Base-by-base conservation (phyloP, 2,888 invertebrate genomes). In the Eupelmus urozonus region DNA sequence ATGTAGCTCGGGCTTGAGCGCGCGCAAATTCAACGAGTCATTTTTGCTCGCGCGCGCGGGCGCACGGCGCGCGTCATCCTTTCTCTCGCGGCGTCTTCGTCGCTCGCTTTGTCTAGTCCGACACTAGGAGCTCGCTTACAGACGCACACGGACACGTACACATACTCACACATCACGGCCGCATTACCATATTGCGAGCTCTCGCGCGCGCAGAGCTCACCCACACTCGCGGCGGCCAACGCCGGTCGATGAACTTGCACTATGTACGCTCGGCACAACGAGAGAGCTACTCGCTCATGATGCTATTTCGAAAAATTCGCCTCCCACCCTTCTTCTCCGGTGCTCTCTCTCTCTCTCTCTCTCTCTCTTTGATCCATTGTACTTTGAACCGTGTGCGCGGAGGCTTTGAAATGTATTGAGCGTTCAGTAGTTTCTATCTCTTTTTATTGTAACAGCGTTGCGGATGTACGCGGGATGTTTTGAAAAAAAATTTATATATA, bases 241-340 rank as follows among this genome's bases (percentile, higher is more conserved):
- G 40, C 3, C 72, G 78, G 78, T 73, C 78, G 63, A 78, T 73
- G 78, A 78, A 78, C 78, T 49, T 63, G 42, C 67, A 40, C 18
- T 16, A 20, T 16, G 53, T 16, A 55, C n/a, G 3, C n/a, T n/a
- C n/a, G n/a, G n/a, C n/a, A n/a, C n/a, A n/a, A n/a, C n/a, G n/a
- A n/a, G n/a, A n/a, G n/a, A 16, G 9, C 20, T n/a, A 20, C 40
- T 59, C 20, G 34, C 20, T 20, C 18, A 20, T 20, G 18, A 20
- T 49, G 16, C 29, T 60, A 45, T 76, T 69, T 45, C 11, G 45
- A 42, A 42, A 76, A 69, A 18, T 7, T 40, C 55, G 20, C 34
- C 29, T 23, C 23, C 53, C 5, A 13, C 13, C 2, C 11, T 25
- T 9, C 11, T 13, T 0, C 2, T 25, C 9, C 1, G 2, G 34